Conservation (phyloP, 2,888 invertebrate genomes). For the Habrosyne pyritoides region DNA sequence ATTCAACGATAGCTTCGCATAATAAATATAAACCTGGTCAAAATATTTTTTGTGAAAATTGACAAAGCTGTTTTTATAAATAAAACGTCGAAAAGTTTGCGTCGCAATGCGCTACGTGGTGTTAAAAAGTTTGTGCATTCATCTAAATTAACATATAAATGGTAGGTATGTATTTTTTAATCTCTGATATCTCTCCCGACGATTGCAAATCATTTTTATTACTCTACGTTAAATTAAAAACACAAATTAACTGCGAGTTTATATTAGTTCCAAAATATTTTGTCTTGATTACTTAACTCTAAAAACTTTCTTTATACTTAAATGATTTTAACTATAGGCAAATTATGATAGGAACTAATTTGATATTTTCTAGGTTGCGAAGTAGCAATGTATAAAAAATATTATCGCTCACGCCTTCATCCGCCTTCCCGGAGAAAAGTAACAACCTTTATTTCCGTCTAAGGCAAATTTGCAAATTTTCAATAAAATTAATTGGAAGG, state of each 20-base stretch:
- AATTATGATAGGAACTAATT: too few relatives aligned
- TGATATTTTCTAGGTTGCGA: too few relatives aligned
- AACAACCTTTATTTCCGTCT: too few relatives aligned
- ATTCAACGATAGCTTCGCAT: not conserved
- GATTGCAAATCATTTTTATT: not conserved
- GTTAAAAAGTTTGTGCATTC: constrained; percentile 4
- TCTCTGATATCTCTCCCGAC: not conserved
- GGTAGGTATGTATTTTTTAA: not conserved
- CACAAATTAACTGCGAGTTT: not conserved
- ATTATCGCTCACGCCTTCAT: too few relatives aligned
- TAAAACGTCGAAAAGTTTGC: not conserved
- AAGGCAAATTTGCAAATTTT: too few relatives aligned
- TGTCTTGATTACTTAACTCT: too few relatives aligned
- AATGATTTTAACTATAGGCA: too few relatives aligned
- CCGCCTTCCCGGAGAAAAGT: too few relatives aligned
- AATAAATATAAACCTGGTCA: not conserved
- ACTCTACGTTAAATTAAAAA: too few relatives aligned
- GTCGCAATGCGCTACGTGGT: constrained; percentile 5
- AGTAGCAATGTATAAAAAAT: too few relatives aligned
- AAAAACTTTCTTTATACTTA: too few relatives aligned
- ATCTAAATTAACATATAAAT: constrained; percentile 1
- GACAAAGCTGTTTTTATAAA: not conserved
- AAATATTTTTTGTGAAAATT: not conserved
- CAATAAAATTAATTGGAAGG: too few relatives aligned
- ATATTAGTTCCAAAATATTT: not conserved